Conservation (phyloP, 1,140 invertebrate genomes). For the Polypedilum vanderplanki region DNA sequence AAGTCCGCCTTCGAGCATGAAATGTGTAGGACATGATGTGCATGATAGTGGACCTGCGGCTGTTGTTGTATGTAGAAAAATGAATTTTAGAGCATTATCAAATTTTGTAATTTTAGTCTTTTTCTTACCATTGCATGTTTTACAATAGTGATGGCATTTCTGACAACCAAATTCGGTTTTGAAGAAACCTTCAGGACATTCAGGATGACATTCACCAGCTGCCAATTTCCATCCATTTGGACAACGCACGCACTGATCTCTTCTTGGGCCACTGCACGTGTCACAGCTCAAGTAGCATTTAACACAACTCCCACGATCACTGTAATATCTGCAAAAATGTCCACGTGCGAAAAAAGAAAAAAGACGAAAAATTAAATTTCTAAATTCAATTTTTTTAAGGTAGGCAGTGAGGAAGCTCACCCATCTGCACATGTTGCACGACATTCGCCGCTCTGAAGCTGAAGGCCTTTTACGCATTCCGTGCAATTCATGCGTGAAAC, state of each 20-base stretch:
- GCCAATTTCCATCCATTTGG: constrained; percentile 66
- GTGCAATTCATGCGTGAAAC: constrained; percentile 70
- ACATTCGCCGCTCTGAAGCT: constrained; percentile 72
- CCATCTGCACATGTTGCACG: constrained; percentile 62
- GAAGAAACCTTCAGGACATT: constrained; percentile 78
- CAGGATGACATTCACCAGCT: constrained; percentile 70
- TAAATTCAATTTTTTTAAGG: constrained; percentile 5
- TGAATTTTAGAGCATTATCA: background rate
- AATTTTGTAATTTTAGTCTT: constrained; percentile 32
- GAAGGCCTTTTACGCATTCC: constrained; percentile 60
- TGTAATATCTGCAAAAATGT: constrained; percentile 65
- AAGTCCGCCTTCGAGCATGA: constrained; percentile 63
- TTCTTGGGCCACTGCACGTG: constrained; percentile 69
- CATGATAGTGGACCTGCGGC: constrained; percentile 64
- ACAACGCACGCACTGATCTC: constrained; percentile 78
- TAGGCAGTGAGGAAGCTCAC: constrained; percentile 37
- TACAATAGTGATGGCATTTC: constrained; percentile 77
- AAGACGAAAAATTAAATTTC: no score
- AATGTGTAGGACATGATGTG: constrained; percentile 61
- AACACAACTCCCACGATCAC: constrained; percentile 68
- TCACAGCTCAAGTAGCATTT: constrained; percentile 77
- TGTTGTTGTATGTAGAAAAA: constrained; percentile 33
- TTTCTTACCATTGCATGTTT: constrained; percentile 63
- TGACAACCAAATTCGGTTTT: constrained; percentile 70
- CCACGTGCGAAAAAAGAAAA: no score